Base-by-base conservation (phyloP, 2,888 invertebrate species). In the Spodoptera picta region DNA sequence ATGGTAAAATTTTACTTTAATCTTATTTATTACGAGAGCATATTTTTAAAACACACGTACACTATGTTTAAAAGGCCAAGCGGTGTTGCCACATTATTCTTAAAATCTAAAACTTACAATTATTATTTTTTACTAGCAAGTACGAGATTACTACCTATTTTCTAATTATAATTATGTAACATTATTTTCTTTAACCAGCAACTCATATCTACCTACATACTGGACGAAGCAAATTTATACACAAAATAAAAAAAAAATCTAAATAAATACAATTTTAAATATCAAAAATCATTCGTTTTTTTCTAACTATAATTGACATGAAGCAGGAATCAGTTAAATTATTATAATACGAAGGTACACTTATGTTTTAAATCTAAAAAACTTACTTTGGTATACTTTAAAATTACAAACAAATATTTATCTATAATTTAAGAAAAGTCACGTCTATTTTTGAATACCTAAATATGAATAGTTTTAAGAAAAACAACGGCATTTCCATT, bases 1-100 rank as follows among this genome's bases (percentile, higher is more conserved):
- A 82, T 81, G 81, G 79, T 84, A 84, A 79, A 27, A 82, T 77
- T 82, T 84, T 82, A 79, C 51, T 75, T 77, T 79, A 77, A 69
- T 62, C 63, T 73, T 69, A 79, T 71, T 62, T 19, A 79, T 77
- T 76, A 77, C 69, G 62, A 85, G 83, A 87, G 82, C 82, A 84
- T 86, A 81, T 84, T 86, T 36, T 85, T 81, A 82, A 84, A 86
- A 90, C 91, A 91, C 90, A 91, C 90, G 79, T 89, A 90, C 87
- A 92, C 93, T 92, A 92, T 89, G 80, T 86, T 86, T 92, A 90
- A 91, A 93, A 94, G 94, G 94, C 94, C 94, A 94, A 94, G 93
- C 94, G 94, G 94, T 94, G 94, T 94, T 94, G 94, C 94, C 94
- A 94, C 85, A 90, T 85, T 90, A 82, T 90, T 53, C 80, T 83